Evolutionary conservation across 2,888 invertebrate species (phyloP).

Genomic region (Druceiella hillmani): DNA sequence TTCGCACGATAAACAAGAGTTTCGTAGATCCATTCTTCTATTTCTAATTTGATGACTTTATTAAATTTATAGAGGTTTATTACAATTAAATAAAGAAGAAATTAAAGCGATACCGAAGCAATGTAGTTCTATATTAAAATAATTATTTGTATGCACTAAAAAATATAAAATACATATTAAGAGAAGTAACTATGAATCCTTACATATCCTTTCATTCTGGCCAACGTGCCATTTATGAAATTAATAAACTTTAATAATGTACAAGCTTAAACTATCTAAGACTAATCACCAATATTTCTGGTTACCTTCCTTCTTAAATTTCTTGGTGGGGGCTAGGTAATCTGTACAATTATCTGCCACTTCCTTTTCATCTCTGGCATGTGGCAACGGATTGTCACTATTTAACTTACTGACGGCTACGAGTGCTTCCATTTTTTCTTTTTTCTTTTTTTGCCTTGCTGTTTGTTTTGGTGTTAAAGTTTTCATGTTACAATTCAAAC

Average conservation of each 20-base stretch:
- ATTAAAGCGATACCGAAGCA: too few species aligned
- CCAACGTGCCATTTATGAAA: slow-evolving; percentile 12
- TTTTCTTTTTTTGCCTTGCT: slow-evolving; percentile 55
- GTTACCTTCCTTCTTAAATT: slow-evolving; percentile 19
- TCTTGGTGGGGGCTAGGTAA: slow-evolving; percentile 11
- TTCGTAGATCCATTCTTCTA: too few species aligned
- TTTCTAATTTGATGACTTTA: too few species aligned
- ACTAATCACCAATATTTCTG: slow-evolving; percentile 16
- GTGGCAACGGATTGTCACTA: slow-evolving; percentile 48
- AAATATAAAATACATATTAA: neutral
- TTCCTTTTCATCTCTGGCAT: slow-evolving; percentile 21
- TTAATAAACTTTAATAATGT: slow-evolving; percentile 9
- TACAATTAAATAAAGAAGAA: too few species aligned
- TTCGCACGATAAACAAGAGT: too few species aligned
- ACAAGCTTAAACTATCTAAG: neutral
- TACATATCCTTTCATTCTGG: slow-evolving; percentile 17
- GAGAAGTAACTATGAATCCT: neutral
- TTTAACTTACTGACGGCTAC: slow-evolving; percentile 56
- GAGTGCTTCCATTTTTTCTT: slow-evolving; percentile 57
- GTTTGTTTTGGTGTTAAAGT: slow-evolving; percentile 40
- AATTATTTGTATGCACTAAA: neutral
- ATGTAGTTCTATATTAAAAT: too few species aligned
- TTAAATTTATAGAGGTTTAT: too few species aligned
- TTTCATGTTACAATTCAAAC: slow-evolving; percentile 13
- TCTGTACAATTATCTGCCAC: slow-evolving; percentile 12